phyloP scores from a whole-genome alignment of 2,888 invertebrate genomes.

The Drosophila picticornis region DNA sequence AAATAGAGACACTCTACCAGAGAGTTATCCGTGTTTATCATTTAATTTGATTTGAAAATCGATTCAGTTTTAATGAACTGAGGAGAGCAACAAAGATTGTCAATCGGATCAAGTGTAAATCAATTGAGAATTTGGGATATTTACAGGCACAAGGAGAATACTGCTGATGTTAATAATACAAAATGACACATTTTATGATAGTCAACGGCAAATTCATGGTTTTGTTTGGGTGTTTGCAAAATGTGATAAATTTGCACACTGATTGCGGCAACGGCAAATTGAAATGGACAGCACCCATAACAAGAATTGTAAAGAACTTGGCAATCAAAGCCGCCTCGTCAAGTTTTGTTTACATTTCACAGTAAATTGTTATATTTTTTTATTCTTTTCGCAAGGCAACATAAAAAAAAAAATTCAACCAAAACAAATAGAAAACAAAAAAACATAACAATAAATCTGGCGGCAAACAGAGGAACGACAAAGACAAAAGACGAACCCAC shows the following conservation, averaged over 20 bases:
- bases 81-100: background rate
- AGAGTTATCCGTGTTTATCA: background rate
- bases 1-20: too few species aligned
- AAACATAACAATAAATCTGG: slow-evolving; percentile 42
- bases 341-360: slow-evolving; percentile 23
- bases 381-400: background rate
- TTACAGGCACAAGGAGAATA: background rate
- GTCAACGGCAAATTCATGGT: background rate
- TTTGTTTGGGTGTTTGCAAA: background rate
- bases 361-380: slow-evolving; percentile 11
- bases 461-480: slow-evolving; percentile 15
- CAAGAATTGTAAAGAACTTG: slow-evolving; percentile 9
- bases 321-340: background rate
- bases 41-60: background rate
- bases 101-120: background rate
- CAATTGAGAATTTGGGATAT: background rate
- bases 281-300: slow-evolving; percentile 1
- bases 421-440: slow-evolving; percentile 12
- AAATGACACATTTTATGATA: background rate
- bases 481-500: slow-evolving; percentile 37
- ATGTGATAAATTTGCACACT: background rate
- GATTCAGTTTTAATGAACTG: background rate
- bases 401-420: slow-evolving; percentile 1
- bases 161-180: background rate
- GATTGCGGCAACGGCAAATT: slow-evolving; percentile 13